These are phyloP conservation scores for Odontamblyopus rebecca DNA, from an alignment of 2,797 vertebrate genomes.

Conservation along the genomic window DNA sequence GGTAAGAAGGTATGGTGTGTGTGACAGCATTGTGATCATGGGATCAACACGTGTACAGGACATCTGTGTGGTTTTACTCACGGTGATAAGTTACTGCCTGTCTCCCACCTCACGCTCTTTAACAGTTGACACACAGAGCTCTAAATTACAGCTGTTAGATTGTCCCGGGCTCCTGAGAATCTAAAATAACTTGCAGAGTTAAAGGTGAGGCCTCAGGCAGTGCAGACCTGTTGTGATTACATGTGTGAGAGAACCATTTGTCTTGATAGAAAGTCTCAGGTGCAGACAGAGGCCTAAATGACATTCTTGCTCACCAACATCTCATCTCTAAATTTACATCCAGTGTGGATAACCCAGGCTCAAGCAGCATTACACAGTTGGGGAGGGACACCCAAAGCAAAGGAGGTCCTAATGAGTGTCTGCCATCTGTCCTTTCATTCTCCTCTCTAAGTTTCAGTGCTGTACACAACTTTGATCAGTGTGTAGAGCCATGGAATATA, in stretches of 20 bases:
- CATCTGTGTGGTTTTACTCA: conserved; percentile 31
- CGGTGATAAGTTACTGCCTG: conserved; percentile 14
- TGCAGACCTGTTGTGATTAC: conserved; percentile 2
- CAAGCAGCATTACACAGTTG: conserved; percentile 7
- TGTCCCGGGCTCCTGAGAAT: conserved; percentile 3
- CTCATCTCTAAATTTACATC: conserved; percentile 39
- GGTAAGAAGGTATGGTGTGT: conserved; percentile 33
- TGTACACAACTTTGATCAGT: conserved; percentile 2
- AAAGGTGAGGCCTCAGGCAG: conserved; percentile 1
- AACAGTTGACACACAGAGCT: conserved; percentile 1
- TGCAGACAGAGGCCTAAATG: conserved; percentile 36
- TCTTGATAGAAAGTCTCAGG: conserved; percentile 37
- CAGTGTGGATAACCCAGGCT: conserved; percentile 27
- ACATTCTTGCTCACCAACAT: conserved; percentile 31
- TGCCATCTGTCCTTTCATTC: conserved; percentile 48
- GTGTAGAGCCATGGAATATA: background rate
- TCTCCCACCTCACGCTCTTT: conserved; percentile 6
- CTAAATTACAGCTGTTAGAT: conserved; percentile 23
- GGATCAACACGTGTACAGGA: conserved; percentile 14
- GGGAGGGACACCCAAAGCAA: conserved; percentile 25
- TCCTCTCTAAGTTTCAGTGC: conserved; percentile 17
- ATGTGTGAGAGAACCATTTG: conserved; percentile 16
- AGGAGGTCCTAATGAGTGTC: conserved; percentile 29
- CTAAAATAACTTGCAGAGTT: background rate
- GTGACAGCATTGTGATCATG: conserved; percentile 13